phyloP scores from a whole-genome alignment of 2,888 invertebrate genomes.

The Hanleya hanleyi region DNA sequence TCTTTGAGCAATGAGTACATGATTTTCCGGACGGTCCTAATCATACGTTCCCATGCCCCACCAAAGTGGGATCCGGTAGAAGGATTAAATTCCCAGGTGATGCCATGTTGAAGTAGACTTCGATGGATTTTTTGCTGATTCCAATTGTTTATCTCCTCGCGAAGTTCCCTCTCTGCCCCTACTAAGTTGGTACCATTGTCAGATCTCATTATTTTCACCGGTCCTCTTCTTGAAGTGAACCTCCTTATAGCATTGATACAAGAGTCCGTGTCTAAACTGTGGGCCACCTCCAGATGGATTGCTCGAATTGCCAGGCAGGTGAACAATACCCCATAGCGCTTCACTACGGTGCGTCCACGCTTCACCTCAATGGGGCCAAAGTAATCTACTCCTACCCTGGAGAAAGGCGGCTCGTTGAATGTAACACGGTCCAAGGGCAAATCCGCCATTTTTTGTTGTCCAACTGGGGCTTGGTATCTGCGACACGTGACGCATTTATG shows the following conservation, averaged over 20 bases:
- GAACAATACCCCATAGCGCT: background rate
- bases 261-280: background rate
- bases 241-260: background rate
- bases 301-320: background rate
- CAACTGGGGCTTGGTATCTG: background rate
- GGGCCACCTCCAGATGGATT: background rate
- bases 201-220: background rate
- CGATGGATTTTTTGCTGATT: background rate
- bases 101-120: background rate
- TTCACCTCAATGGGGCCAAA: background rate
- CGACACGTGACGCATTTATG: background rate
- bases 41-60: background rate
- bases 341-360: background rate
- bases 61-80: background rate
- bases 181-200: background rate
- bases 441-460: conserved; percentile 1
- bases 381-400: background rate
- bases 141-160: background rate
- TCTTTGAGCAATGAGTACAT: background rate
- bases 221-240: background rate
- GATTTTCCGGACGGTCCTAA: background rate
- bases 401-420: background rate
- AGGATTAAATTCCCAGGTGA: background rate
- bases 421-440: background rate
- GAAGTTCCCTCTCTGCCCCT: background rate